Evolutionary conservation across 1,140 invertebrate species (phyloP), one percentile per base, ranked within the genome.

Genomic region (Lutraria rhynchaena): DNA sequence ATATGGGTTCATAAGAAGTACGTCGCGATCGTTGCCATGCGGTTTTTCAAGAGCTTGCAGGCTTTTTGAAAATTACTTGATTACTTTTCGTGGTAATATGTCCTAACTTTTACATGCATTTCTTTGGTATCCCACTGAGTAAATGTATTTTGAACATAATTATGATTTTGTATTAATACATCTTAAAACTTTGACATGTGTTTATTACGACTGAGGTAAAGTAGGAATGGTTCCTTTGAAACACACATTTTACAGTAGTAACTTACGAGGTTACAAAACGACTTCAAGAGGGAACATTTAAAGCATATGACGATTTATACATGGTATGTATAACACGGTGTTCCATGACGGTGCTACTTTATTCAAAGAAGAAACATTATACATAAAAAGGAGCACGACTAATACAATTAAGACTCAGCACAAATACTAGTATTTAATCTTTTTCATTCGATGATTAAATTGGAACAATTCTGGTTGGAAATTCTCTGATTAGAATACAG

Each of bases 1-100:
- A 75, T 57, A 61, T n/a, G 55, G 15, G 73, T 75, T 75, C 73
- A 61, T 13, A 75, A 49, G 73, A 61, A 61, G 55, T 75, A 35
- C 44, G 70, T 58, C 55, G 53, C 70, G 53, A 44, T 19, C 70
- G 51, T 22, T 58, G 33, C 53, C 70, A 41, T 51, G 19, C 35
- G 53, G 35, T 46, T 11, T 61, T 75, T 75, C 73, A 75, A 75
- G 73, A 60, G 51, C 57, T 75, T 51, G 58, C 55, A 75, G 73
- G 55, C 55, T 60, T 49, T 60, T 75, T 75, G 44, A 75, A 60
- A 61, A 75, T 75, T 75, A 49, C 44, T 75, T 60, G 41, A 75
- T 75, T 75, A 75, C 73, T 75, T 60, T 75, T 27, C 15, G 22
- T 29, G 55, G 41, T 49, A 46, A 75, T 75, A 60, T 60, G 41